These are phyloP conservation scores for Myoxocephalus aenaeus DNA, from an alignment of 2,797 vertebrate species.

Conservation along the genomic window DNA sequence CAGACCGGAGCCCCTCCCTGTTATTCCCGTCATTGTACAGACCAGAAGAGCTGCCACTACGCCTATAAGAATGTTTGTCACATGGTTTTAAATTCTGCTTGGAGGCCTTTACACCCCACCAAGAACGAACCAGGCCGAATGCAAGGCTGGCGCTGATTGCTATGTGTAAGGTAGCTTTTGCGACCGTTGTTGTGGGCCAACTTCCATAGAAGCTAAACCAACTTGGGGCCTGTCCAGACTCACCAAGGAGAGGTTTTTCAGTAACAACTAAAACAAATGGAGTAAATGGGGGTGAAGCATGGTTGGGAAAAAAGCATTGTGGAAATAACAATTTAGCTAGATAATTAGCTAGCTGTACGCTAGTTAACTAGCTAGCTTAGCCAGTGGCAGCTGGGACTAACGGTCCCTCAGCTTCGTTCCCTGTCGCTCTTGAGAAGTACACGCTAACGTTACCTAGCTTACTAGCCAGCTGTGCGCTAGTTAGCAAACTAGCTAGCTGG, in stretches of 20 bases:
- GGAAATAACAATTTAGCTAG: neutral
- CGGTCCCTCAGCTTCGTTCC: too few relatives aligned
- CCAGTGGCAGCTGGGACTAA: too few relatives aligned
- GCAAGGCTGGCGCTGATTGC: neutral
- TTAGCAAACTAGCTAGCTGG: neutral
- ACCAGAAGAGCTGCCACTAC: slow-evolving; percentile 21
- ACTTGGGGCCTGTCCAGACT: neutral
- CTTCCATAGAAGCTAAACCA: neutral
- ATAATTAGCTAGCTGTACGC: too few relatives aligned
- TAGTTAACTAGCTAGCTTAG: neutral
- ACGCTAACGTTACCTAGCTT: too few relatives aligned
- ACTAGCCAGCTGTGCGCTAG: too few relatives aligned
- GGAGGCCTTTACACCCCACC: slow-evolving; percentile 4
- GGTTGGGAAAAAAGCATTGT: neutral
- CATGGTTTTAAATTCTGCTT: slow-evolving; percentile 34
- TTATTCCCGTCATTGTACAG: slow-evolving; percentile 37
- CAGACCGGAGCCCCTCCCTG: slow-evolving; percentile 47
- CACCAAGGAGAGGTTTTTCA: neutral
- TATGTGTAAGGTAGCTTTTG: too few relatives aligned
- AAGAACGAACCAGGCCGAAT: slow-evolving; percentile 14
- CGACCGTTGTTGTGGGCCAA: neutral
- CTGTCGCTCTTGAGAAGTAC: too few relatives aligned
- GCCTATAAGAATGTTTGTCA: slow-evolving; percentile 27
- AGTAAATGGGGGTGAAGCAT: too few relatives aligned
- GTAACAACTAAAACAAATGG: too few relatives aligned